A percentile compares a stretch with the other conserved stretches of the same genome.
Conservation (phyloP, 2,113 vertebrate genomes). For the Lophochroa leadbeateri region DNA sequence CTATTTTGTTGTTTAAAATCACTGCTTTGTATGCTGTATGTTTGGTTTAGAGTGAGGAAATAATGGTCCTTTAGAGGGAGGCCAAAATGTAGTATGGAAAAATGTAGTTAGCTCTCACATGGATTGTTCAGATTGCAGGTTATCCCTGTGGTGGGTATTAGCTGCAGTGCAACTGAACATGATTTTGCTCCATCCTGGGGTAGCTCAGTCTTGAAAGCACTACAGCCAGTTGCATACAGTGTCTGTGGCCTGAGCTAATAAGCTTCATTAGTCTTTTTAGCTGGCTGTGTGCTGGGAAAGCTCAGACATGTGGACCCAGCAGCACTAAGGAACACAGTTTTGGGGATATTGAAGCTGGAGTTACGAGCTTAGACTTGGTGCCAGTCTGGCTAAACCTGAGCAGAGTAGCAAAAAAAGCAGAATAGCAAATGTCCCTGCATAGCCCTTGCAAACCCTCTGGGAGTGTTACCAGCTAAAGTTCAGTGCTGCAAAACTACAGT, state of each 20-base stretch:
- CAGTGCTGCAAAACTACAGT: neutral
- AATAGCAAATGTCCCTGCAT: neutral
- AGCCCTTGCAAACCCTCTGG: neutral
- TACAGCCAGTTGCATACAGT: neutral
- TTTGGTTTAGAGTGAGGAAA: neutral
- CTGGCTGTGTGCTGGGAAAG: neutral
- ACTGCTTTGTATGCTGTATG: neutral
- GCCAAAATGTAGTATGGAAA: neutral
- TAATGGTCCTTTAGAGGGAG: neutral
- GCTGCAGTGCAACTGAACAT: neutral
- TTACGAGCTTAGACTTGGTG: neutral
- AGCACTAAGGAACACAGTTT: neutral
- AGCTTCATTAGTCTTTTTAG: neutral
- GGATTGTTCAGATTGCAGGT: neutral
- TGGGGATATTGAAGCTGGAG: neutral
- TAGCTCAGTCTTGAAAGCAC: neutral
- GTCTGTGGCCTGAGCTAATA: neutral
- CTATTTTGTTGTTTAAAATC: neutral
- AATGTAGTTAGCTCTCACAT: neutral
- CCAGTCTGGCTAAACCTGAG: neutral
- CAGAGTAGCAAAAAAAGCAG: neutral
- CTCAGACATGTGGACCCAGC: neutral
- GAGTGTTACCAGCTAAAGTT: neutral
- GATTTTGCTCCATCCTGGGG: accelerated
- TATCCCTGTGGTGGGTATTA: accelerated